phyloP scores from a whole-genome alignment of 2,113 vertebrate genomes.

The Nothobranchius furzeri region DNA sequence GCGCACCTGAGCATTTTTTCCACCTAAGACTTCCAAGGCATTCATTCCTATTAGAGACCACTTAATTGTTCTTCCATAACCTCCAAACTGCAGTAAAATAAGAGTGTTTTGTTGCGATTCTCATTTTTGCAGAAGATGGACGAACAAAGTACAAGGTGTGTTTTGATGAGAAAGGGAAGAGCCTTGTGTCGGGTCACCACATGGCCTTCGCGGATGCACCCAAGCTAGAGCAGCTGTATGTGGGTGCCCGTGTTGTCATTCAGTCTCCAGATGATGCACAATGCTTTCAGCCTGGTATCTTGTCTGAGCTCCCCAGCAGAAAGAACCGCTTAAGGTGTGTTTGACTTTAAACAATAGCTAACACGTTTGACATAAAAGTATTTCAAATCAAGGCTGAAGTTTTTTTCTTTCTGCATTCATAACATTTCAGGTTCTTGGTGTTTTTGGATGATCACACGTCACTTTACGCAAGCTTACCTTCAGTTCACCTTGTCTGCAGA shows the following conservation, averaged over 20 bases:
- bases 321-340: slow-evolving; percentile 89
- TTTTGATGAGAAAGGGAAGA: slow-evolving; percentile 90
- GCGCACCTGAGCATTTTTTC: too few relatives aligned
- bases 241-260: slow-evolving; percentile 90
- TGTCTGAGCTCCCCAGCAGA: slow-evolving; percentile 88
- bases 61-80: neutral
- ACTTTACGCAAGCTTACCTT: slow-evolving; percentile 84
- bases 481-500: slow-evolving; percentile 84
- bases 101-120: neutral
- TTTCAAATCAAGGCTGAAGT: neutral
- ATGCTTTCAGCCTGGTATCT: slow-evolving; percentile 83
- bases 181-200: slow-evolving; percentile 90
- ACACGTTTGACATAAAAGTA: neutral
- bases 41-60: too few relatives aligned
- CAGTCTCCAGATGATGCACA: slow-evolving; percentile 84
- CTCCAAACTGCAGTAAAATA: neutral
- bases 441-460: slow-evolving; percentile 90
- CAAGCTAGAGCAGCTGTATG: slow-evolving; percentile 78
- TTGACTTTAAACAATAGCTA: neutral
- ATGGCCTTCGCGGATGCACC: slow-evolving; percentile 85
- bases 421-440: slow-evolving; percentile 86
- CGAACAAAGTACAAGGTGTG: slow-evolving; percentile 86
- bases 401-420: too few relatives aligned
- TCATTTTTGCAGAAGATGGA: slow-evolving; percentile 75
- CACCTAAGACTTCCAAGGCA: too few relatives aligned